Conservation (phyloP, 1,140 invertebrate species). For the Episyrphus balteatus region DNA sequence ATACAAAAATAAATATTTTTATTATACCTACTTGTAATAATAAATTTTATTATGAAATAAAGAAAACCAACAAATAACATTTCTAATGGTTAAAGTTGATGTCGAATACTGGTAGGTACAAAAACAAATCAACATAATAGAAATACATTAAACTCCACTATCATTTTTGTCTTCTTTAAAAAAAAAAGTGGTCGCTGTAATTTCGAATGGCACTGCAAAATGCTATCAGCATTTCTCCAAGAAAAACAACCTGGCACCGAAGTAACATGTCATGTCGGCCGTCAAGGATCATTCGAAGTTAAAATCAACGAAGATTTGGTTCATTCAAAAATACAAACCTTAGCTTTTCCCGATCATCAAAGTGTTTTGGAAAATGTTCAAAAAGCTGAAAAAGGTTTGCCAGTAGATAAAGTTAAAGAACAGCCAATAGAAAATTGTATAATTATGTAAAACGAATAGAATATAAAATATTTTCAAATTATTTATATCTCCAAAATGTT, state of each 20-base stretch:
- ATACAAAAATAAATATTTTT: too few relatives aligned
- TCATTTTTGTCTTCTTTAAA: background rate
- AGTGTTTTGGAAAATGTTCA: constrained; percentile 43
- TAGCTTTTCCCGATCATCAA: constrained; percentile 45
- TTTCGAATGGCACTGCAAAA: constrained; percentile 26
- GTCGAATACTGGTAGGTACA: constrained; percentile 31
- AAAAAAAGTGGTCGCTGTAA: constrained; percentile 22
- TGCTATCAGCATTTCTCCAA: constrained; percentile 22
- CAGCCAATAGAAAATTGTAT: constrained; percentile 39
- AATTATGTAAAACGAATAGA: constrained; percentile 27
- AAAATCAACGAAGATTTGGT: constrained; percentile 43
- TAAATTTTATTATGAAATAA: too few relatives aligned
- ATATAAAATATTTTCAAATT: background rate
- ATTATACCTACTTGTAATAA: too few relatives aligned
- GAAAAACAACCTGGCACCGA: constrained; percentile 15
- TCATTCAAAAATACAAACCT: constrained; percentile 47
- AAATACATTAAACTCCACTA: background rate
- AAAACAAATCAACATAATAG: too few relatives aligned
- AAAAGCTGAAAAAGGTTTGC: constrained; percentile 36
- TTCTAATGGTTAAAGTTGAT: constrained; percentile 14
- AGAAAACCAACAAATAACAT: too few relatives aligned
- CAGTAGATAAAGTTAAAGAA: constrained; percentile 35
- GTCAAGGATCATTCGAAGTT: constrained; percentile 50
- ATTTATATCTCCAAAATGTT: background rate
- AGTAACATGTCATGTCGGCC: constrained; percentile 20